Evolutionary conservation across 2,113 vertebrate species (phyloP).

Genomic region (Siphamia tubifer): DNA sequence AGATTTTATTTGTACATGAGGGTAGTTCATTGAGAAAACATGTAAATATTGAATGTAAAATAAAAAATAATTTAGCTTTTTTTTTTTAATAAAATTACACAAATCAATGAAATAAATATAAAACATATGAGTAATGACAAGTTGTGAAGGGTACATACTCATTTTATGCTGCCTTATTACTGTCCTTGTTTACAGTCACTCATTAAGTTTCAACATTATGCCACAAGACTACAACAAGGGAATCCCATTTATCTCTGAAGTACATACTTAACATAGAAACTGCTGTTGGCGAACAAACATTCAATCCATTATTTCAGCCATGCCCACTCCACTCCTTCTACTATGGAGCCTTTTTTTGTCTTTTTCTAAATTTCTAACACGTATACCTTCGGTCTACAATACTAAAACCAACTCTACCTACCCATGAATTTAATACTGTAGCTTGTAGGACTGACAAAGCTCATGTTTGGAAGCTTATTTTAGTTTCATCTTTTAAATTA

Average conservation of each 20-base stretch:
- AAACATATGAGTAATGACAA: constrained; percentile 70
- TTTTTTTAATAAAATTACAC: constrained; percentile 83
- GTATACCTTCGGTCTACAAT: constrained; percentile 30
- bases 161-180: constrained; percentile 55
- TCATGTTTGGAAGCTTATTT: constrained; percentile 59
- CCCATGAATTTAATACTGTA: constrained; percentile 48
- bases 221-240: constrained; percentile 24
- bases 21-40: constrained; percentile 83
- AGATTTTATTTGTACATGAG: constrained; percentile 80
- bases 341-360: background rate
- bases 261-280: constrained; percentile 47
- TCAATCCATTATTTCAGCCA: constrained; percentile 28
- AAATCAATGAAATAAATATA: constrained; percentile 90
- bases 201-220: constrained; percentile 21
- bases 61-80: constrained; percentile 91
- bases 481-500: constrained; percentile 29
- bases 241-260: constrained; percentile 21
- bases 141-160: constrained; percentile 49
- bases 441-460: constrained; percentile 73
- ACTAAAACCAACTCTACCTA: constrained; percentile 43
- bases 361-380: constrained; percentile 41
- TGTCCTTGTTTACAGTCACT: constrained; percentile 33
- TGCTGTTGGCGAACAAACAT: constrained; percentile 40
- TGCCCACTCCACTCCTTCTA: constrained; percentile 24
- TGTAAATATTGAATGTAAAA: constrained; percentile 79